Percentiles rank a stretch among this genome's conserved stretches.
Conservation (phyloP, 2,888 invertebrate species). For the Iselma pallidipennis region DNA sequence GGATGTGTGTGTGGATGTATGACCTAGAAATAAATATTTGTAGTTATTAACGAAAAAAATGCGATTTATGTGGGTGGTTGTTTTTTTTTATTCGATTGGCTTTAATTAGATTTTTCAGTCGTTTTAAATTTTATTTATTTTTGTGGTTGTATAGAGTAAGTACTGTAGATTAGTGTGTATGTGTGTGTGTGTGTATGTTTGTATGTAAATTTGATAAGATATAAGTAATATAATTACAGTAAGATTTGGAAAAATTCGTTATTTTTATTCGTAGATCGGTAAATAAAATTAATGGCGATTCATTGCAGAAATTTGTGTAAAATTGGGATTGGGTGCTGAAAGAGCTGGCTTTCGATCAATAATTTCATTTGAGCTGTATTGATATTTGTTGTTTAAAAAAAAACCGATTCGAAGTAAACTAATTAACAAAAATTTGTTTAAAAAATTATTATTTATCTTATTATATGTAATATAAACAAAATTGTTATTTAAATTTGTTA, state of each 20-base stretch:
- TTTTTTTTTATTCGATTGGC: neutral
- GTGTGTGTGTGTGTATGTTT: neutral
- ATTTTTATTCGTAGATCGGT: neutral
- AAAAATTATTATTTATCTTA: neutral
- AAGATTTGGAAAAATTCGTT: no score
- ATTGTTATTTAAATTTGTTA: neutral
- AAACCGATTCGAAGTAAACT: neutral
- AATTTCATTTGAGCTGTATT: neutral
- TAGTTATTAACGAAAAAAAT: neutral
- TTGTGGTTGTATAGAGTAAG: neutral
- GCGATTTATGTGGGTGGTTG: conserved; percentile 3
- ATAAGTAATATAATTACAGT: no score
- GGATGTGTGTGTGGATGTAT: neutral
- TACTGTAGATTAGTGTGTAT: neutral
- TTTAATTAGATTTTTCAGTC: neutral
- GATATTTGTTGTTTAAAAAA: no score
- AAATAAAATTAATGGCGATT: no score
- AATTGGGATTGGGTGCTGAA: neutral
- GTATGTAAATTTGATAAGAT: neutral
- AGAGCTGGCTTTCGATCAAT: neutral
- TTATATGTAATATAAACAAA: neutral
- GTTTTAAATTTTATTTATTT: conserved; percentile 4
- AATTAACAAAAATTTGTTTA: neutral
- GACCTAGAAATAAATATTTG: neutral
- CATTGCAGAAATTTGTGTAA: neutral